Evolutionary conservation across 2,888 invertebrate genomes (phyloP).

Genomic region (Idaea dimidiata): DNA sequence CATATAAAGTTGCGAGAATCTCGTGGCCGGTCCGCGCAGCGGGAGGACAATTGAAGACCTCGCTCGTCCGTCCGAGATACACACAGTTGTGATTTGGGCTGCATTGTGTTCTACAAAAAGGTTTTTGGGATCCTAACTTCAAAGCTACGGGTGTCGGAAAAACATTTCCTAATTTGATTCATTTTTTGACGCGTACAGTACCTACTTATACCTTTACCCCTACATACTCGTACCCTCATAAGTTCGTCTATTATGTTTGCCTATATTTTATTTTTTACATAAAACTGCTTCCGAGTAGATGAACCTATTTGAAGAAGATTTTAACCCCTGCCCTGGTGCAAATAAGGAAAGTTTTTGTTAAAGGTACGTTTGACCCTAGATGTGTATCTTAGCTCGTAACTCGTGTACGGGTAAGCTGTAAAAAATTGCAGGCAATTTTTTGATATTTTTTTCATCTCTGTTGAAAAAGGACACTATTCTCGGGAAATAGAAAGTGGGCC

Average conservation of each 20-base stretch:
- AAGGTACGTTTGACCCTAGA: not conserved
- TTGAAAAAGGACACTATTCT: not conserved
- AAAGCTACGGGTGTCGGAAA: slow-evolving; percentile 21
- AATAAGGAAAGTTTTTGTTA: slow-evolving; percentile 9
- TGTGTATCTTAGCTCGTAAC: not conserved
- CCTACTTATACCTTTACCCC: slow-evolving; percentile 5
- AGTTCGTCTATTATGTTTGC: slow-evolving; percentile 1
- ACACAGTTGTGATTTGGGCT: slow-evolving; percentile 46
- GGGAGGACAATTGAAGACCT: slow-evolving; percentile 44
- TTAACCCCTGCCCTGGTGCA: not conserved
- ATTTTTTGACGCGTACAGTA: slow-evolving; percentile 13
- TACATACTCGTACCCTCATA: slow-evolving; percentile 4
- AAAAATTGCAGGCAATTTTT: not conserved
- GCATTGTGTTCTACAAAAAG: slow-evolving; percentile 45
- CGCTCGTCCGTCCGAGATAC: slow-evolving; percentile 39
- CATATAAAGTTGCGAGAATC: slow-evolving; percentile 48
- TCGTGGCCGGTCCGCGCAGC: slow-evolving; percentile 38
- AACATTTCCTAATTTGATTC: slow-evolving; percentile 13
- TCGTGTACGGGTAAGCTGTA: not conserved
- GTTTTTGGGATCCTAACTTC: slow-evolving; percentile 39
- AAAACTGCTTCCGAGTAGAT: not conserved
- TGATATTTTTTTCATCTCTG: no score
- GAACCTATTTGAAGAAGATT: not conserved
- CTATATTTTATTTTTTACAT: not conserved
- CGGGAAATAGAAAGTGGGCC: not conserved